Evolutionary conservation across 2,888 invertebrate species (phyloP).

Genomic region (Cantharis lateralis): DNA sequence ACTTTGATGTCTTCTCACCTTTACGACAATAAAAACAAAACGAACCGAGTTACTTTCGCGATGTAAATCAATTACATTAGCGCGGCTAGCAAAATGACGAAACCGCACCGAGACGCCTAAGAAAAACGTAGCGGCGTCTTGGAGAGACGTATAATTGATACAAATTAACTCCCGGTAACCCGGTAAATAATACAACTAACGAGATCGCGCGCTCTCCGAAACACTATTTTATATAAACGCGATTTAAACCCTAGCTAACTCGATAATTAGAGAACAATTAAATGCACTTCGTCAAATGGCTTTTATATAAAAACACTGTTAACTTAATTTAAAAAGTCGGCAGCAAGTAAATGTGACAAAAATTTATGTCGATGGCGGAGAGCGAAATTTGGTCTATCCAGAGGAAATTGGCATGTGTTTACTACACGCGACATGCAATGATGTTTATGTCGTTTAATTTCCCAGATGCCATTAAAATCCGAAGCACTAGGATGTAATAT

Average conservation of each 20-base stretch:
- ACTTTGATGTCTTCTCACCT: slow-evolving; percentile 17
- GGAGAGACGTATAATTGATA: slow-evolving; percentile 48
- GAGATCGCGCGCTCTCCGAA: slow-evolving; percentile 43
- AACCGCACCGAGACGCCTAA: slow-evolving; percentile 26
- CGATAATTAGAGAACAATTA: slow-evolving; percentile 48
- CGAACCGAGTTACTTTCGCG: slow-evolving; percentile 25
- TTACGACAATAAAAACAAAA: slow-evolving; percentile 16
- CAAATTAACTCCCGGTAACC: slow-evolving; percentile 51
- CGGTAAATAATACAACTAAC: slow-evolving; percentile 53
- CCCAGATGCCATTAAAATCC: slow-evolving; percentile 55
- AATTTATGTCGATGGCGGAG: background rate
- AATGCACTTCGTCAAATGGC: slow-evolving; percentile 49
- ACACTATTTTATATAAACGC: slow-evolving; percentile 45
- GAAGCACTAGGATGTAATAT: slow-evolving; percentile 50
- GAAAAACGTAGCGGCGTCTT: slow-evolving; percentile 30
- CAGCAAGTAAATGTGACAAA: background rate
- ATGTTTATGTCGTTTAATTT: slow-evolving; percentile 57
- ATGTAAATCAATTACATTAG: slow-evolving; percentile 33
- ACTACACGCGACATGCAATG: slow-evolving; percentile 47
- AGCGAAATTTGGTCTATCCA: background rate
- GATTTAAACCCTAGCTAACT: slow-evolving; percentile 44
- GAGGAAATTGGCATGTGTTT: slow-evolving; percentile 37
- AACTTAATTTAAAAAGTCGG: slow-evolving; percentile 30
- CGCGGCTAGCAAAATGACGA: slow-evolving; percentile 32
- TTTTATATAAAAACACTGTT: slow-evolving; percentile 43